Conservation (phyloP, 2,797 vertebrate genomes). For the Hipposideros larvatus region DNA sequence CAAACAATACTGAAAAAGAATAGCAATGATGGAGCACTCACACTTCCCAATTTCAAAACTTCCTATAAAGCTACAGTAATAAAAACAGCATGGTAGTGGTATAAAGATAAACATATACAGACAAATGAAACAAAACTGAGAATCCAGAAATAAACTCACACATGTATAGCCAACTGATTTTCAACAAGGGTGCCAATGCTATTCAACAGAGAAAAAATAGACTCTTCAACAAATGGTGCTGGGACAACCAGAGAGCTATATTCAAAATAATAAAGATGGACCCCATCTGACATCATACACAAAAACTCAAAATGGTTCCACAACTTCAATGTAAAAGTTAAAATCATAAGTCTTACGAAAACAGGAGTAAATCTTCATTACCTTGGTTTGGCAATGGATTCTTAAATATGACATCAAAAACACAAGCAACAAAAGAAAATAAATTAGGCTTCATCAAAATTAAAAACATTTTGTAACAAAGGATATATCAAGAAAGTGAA, state of each 20-base stretch:
- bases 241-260: not conserved
- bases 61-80: not conserved
- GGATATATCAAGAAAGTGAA: not conserved
- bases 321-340: not conserved
- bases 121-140: not conserved
- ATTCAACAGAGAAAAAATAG: not conserved
- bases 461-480: not conserved
- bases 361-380: not conserved
- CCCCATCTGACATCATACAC: not conserved
- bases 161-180: not conserved
- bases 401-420: not conserved
- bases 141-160: not conserved
- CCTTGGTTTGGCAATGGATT: not conserved
- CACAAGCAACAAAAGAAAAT: conserved; percentile 7
- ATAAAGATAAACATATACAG: not conserved
- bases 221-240: not conserved
- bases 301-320: not conserved
- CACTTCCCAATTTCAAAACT: not conserved
- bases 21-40: not conserved
- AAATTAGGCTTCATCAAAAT: not conserved
- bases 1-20: not conserved
- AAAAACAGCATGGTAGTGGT: not conserved
- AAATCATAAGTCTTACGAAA: not conserved
- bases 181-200: not conserved
- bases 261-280: not conserved